Percentiles rank a stretch among this genome's conserved stretches.
Conservation (phyloP, 2,888 invertebrate species). For the Heteropelma amictum region DNA sequence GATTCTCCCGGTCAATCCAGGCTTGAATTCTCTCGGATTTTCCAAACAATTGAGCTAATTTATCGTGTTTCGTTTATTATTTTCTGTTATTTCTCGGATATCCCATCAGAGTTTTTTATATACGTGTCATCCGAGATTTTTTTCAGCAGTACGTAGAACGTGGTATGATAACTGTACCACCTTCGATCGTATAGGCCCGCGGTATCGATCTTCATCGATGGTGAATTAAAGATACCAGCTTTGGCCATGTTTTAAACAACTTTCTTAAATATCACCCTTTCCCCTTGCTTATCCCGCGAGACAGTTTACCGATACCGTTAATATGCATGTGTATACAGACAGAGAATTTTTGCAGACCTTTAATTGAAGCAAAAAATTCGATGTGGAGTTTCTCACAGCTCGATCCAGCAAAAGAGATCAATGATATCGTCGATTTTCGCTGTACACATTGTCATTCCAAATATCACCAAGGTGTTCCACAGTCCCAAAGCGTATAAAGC, state of each 20-base stretch:
- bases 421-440: slow-evolving; percentile 29
- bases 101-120: neutral
- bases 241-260: slow-evolving; percentile 42
- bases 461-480: slow-evolving; percentile 38
- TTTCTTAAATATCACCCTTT: slow-evolving; percentile 33
- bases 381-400: neutral
- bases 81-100: neutral
- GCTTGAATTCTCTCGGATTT: neutral
- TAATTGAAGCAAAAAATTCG: neutral
- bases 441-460: slow-evolving; percentile 66
- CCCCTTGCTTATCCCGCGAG: neutral
- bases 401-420: neutral
- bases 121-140: neutral
- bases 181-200: slow-evolving; percentile 67
- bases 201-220: slow-evolving; percentile 45
- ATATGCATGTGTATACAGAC: neutral
- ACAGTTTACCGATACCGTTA: neutral
- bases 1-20: neutral
- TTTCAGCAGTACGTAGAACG: slow-evolving; percentile 67
- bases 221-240: slow-evolving; percentile 68
- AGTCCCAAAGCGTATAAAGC: neutral
- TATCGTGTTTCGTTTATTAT: neutral
- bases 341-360: neutral
- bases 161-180: slow-evolving; percentile 61
- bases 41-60: neutral